Base-by-base conservation (phyloP, 2,888 invertebrate genomes). In the Drosophila mettleri region DNA sequence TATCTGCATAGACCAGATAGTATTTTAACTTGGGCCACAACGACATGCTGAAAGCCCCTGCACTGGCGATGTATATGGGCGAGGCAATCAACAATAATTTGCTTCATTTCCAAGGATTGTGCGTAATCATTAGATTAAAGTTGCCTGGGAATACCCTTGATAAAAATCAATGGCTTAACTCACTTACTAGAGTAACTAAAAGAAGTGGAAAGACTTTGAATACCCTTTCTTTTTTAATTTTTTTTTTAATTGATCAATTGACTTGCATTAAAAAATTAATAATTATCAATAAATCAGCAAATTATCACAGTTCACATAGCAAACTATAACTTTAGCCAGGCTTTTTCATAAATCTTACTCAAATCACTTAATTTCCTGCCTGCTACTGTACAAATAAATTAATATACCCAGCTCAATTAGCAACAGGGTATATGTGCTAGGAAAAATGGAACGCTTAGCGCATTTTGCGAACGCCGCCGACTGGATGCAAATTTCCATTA, bases 401-500 rank as follows among this genome's bases (percentile, higher is more conserved):
- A 1, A 0, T 33, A 31, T 33, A 4, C 24, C 51, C 51, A 16
- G 3, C 18, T 8, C 6, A 6, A 16, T 12, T 16, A 16, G 2
- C 24, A 36, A 29, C 14, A 52, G 52, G 52, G 52, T 29, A 38
- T 43, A 18, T 38, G 45, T 16, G 58, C 14, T 38, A 39, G 27
- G 39, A 48, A 55, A 55, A 51, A 36, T 54, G 31, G 43, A 74
- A 74, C 61, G 74, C 65, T 73, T 74, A 69, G 74, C 65, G 75
- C 64, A 65, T 69, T 74, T 78, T 78, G 75, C 62, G 58, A 29
- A 54, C 68, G 80, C 88, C 87, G 71, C 74, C 86, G 74, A 86
- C 86, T 84, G 81, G 78, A 80, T 84, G 84, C 84, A 85, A 84
- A 85, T 85, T 85, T 85, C 87, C 84, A 85, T 85, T 85, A 85